Conservation (phyloP, 2,888 invertebrate genomes). For the Phengaris alcon region DNA sequence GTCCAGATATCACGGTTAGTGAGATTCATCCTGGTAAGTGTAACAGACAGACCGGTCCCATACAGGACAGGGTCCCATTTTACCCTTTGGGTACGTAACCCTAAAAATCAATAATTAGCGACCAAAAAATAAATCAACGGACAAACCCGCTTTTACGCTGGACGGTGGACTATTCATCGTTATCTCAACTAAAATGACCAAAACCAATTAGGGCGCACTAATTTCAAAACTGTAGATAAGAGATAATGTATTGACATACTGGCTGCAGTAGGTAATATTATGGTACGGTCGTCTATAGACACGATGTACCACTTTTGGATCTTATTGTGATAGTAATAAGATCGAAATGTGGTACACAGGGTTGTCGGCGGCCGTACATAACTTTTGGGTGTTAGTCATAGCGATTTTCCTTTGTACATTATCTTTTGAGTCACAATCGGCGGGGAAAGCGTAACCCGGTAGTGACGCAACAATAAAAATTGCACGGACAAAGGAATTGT, state of each 20-base stretch:
- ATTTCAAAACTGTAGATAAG: conserved; percentile 37
- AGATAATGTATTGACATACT: conserved; percentile 15
- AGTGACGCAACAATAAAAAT: conserved; percentile 75
- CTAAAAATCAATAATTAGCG: no score
- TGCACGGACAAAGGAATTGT: conserved; percentile 73
- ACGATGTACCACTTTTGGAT: no score
- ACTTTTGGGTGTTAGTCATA: conserved; percentile 48
- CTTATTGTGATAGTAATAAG: no score
- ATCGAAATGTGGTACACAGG: no score
- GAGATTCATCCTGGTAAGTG: no score
- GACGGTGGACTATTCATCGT: conserved; percentile 27
- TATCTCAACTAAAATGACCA: conserved; percentile 17
- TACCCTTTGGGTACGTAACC: no score
- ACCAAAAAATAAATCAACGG: background rate
- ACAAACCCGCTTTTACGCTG: background rate
- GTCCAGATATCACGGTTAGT: no score
- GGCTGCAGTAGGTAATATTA: background rate
- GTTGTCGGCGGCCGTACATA: background rate
- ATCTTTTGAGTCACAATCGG: conserved; percentile 63
- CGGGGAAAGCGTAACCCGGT: conserved; percentile 70
- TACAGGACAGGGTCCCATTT: no score
- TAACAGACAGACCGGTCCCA: no score
- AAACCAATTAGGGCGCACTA: conserved; percentile 34
- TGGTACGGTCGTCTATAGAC: no score
- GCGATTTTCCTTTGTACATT: conserved; percentile 54